Evolutionary conservation across 2,797 vertebrate genomes (phyloP), one percentile per base, ranked within the genome.

Genomic region (Muraenolepis orangiensis): DNA sequence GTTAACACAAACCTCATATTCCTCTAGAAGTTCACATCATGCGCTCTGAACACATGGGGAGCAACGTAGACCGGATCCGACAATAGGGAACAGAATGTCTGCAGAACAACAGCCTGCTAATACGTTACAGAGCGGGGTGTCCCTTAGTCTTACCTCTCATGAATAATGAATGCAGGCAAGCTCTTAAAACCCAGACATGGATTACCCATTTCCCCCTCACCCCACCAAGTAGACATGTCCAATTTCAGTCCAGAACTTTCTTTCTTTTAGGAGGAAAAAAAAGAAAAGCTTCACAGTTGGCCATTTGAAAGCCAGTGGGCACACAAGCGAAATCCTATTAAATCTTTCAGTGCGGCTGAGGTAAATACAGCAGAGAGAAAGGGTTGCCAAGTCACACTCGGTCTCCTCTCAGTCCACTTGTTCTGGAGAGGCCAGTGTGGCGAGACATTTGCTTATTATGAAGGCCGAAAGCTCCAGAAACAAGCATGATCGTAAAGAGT

Each of bases 81-180:
- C 74, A 75, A 79, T 74, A 81, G 57, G 66, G 31, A 72, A 82
- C 83, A 80, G 66, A 84, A 84, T 86, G 74, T 73, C 28, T 51
- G 66, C 61, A 71, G 71, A 87, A 89, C 87, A 87, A 88, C 80
- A 70, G 78, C 81, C 74, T 7, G 76, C 84, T 84, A 87, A 76
- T 82, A 82, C 81, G 74, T 71, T 81, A 81, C 70, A 80, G 83
- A 81, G 78, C 42, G 10, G 36, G 83, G 76, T 80, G 77, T 82
- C 78, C 86, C 83, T 81, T 83, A 90, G 86, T 82, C 79, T 67
- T 76, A 74, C 10, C 69, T 82, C 81, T 88, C 86, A 90, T 90
- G 80, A 91, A 92, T 91, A 83, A 78, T 85, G 90, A 76, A 92
- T 89, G 87, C 31, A 26, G 81, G 74, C 79, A 71, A 84, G 84